These are phyloP conservation scores for Scolopax rusticola DNA, from an alignment of 2,797 vertebrate species.

Conservation along the genomic window DNA sequence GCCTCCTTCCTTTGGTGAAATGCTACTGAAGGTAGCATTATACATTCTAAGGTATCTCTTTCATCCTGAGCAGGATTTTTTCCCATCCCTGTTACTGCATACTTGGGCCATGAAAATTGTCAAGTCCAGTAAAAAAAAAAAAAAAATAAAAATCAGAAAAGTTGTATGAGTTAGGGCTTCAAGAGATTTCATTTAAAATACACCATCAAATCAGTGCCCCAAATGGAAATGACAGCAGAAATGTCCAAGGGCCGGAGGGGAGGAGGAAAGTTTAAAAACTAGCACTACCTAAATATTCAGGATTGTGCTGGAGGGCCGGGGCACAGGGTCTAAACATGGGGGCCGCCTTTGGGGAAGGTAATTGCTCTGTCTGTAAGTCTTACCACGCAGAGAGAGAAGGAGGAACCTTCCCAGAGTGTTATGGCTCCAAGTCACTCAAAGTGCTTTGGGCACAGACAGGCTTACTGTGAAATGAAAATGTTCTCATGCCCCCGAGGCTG, in stretches of 20 bases:
- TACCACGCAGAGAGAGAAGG: not conserved
- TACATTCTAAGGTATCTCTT: not conserved
- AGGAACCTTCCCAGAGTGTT: not conserved
- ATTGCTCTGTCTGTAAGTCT: not conserved
- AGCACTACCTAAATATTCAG: not conserved
- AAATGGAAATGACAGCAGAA: conserved; percentile 49
- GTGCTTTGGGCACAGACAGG: not conserved
- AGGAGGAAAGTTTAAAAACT: not conserved
- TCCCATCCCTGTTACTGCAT: not conserved
- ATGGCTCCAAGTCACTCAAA: not conserved
- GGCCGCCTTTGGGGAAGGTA: not conserved
- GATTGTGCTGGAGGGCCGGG: not conserved
- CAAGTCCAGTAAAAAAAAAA: not conserved
- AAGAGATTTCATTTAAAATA: not conserved
- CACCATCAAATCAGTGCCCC: not conserved
- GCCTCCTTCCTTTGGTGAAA: not conserved
- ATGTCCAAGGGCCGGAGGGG: not conserved
- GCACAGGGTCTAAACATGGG: not conserved
- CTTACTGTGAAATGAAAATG: not conserved
- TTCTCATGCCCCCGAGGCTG: not conserved
- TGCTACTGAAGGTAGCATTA: not conserved
- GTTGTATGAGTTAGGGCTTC: not conserved
- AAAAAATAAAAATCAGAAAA: not conserved
- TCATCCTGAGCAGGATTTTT: not conserved
- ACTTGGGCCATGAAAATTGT: not conserved